These are phyloP conservation scores for Caranx ignobilis DNA, from an alignment of 2,113 vertebrate genomes.

Conservation along the genomic window DNA sequence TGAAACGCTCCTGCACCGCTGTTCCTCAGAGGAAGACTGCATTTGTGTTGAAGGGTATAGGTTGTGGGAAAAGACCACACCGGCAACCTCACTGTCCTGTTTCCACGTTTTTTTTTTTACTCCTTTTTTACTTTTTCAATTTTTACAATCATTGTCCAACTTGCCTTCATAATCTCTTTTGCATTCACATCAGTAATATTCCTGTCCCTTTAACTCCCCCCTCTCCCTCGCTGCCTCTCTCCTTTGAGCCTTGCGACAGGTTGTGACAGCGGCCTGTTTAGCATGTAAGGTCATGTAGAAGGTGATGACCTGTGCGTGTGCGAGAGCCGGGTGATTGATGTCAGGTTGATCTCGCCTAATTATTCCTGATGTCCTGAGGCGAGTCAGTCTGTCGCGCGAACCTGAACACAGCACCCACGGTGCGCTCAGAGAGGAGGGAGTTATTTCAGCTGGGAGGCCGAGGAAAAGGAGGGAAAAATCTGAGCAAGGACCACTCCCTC, in stretches of 20 bases:
- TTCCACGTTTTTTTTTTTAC: background rate
- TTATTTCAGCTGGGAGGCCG: conserved; percentile 26
- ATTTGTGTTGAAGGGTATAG: background rate
- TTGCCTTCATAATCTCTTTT: background rate
- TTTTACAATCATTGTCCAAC: conserved; percentile 12
- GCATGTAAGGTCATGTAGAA: conserved; percentile 73
- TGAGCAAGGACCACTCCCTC: background rate
- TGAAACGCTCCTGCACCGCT: background rate
- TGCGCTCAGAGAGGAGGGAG: background rate
- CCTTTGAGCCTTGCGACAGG: conserved; percentile 58
- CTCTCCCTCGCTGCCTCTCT: conserved; percentile 4
- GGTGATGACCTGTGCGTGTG: conserved; percentile 63
- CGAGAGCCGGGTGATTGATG: conserved; percentile 73
- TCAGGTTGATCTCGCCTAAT: conserved; percentile 70
- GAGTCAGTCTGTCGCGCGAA: conserved; percentile 61
- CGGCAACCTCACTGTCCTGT: background rate
- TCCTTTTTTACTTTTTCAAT: background rate
- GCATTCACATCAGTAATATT: background rate
- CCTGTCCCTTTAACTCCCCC: background rate
- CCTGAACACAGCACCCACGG: conserved; percentile 48
- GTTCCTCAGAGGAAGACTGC: background rate
- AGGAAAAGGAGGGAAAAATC: background rate
- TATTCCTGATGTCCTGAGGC: conserved; percentile 77
- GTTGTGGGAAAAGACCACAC: background rate
- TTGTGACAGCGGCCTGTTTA: conserved; percentile 74